Percentiles rank a stretch among this genome's conserved stretches.
Evolutionary conservation across 2,113 vertebrate species (phyloP).

Genomic region (Megaceryle torquata): DNA sequence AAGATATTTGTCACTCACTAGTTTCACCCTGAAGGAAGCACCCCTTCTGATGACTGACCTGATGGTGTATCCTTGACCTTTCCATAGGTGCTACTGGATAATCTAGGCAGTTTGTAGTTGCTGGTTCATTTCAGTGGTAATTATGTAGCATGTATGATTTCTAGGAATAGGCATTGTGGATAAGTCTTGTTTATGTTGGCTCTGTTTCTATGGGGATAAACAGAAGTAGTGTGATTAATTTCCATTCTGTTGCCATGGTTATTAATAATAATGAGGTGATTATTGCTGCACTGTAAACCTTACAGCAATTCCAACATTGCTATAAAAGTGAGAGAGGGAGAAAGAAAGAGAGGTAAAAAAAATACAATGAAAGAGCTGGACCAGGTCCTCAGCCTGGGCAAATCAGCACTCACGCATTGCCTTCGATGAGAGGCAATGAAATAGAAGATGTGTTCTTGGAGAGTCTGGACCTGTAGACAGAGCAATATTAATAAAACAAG

Average conservation of each 20-base stretch:
- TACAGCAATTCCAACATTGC: slow-evolving; percentile 33
- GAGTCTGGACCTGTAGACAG: neutral
- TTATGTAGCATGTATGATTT: slow-evolving; percentile 51
- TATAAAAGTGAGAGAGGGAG: neutral
- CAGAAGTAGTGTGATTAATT: slow-evolving; percentile 67
- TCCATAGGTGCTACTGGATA: neutral
- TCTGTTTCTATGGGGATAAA: slow-evolving; percentile 67
- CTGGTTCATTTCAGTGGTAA: neutral
- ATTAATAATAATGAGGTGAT: slow-evolving; percentile 76
- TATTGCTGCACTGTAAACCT: slow-evolving; percentile 55
- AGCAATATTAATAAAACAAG: slow-evolving; percentile 38
- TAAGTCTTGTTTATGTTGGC: slow-evolving; percentile 62
- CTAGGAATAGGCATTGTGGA: slow-evolving; percentile 60
- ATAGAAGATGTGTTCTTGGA: slow-evolving; percentile 44
- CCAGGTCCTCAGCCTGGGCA: neutral
- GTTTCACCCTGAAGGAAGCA: neutral
- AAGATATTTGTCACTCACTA: neutral
- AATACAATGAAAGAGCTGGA: neutral
- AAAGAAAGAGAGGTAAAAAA: neutral
- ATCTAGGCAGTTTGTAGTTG: neutral
- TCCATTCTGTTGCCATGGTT: slow-evolving; percentile 72
- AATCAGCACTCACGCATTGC: slow-evolving; percentile 32
- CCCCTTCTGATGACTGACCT: neutral
- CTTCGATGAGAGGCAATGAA: neutral
- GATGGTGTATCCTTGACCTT: neutral